Base-by-base conservation (phyloP, 2,113 vertebrate genomes). In the Marmota flaviventris region DNA sequence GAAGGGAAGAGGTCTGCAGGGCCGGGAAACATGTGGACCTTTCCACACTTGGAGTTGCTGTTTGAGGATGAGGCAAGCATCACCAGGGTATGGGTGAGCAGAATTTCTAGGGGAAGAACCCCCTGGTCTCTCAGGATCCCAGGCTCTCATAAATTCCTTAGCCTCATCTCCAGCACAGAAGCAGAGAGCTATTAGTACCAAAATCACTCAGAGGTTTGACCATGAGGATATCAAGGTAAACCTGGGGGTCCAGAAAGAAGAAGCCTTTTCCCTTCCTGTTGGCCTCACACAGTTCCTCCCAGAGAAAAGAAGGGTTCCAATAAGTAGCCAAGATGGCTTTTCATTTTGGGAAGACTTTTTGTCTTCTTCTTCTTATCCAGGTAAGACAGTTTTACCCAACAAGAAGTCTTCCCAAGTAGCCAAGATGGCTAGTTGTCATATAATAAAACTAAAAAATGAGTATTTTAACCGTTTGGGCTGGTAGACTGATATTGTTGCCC, bases 21-120 rank as follows among this genome's bases (percentile, higher is more conserved):
- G 16, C 14, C 34, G 8, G 32, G 29, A 76, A 25, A 32, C 17
- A 0, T 4, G 1, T 0, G 34, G 20, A 29, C n/a, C 14, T 8
- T 4, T 51, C 89, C 12, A 2, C 4, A 3, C 56, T 45, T 70
- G 8, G 8, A 63, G 42, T 18, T 39, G 18, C 7, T 7, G 2
- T 6, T 13, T 18, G 9, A 42, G 10, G 53, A 84, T 72, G 25
- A 2, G 3, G 6, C 22, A 22, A 29, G n/a, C 56, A 53, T 63
- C 4, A 0, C 48, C 10, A 65, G 69, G 27, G 1, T 17, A 56
- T 2, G 10, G 12, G n/a, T 18, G 4, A 42, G 56, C 11, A 14
- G 25, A 22, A 51, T 18, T n/a, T 91, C 58, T 67, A 73, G 53
- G 6, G 58, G 6, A 76, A 32, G 39, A 14, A 42, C 12, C 25